A percentile compares a stretch with the other conserved stretches of the same genome.
These are phyloP conservation scores for Gasterosteus aculeatus DNA, from an alignment of 2,113 vertebrate genomes.

Conservation along the genomic window DNA sequence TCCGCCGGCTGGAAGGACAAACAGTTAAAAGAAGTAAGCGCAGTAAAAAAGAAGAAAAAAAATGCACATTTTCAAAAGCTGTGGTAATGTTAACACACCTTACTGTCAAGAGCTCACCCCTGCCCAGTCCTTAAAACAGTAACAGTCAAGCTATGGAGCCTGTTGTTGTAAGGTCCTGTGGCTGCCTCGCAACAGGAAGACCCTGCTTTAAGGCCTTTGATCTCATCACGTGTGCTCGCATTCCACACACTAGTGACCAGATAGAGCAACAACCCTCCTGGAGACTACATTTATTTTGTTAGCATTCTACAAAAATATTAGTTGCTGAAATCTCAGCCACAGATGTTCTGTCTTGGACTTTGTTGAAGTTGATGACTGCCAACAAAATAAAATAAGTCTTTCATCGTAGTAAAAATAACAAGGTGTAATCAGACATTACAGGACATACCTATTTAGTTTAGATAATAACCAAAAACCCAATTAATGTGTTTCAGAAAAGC, in stretches of 20 bases:
- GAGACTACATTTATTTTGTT: not conserved
- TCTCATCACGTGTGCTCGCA: slow-evolving; percentile 60
- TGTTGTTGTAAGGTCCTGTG: slow-evolving; percentile 18
- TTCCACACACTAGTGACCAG: slow-evolving; percentile 27
- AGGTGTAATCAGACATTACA: not conserved
- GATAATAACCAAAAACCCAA: not conserved
- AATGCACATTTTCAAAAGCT: slow-evolving; percentile 11
- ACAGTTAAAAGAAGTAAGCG: slow-evolving; percentile 35
- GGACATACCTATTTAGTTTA: not conserved
- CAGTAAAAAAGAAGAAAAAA: not conserved
- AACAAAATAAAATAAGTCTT: not conserved
- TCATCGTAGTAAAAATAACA: not conserved
- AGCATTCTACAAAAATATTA: not conserved
- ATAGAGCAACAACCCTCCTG: slow-evolving; percentile 1
- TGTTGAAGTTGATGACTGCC: not conserved
- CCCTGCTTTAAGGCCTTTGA: slow-evolving; percentile 56
- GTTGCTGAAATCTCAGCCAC: not conserved
- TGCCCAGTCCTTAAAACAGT: slow-evolving; percentile 25
- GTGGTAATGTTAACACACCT: not conserved
- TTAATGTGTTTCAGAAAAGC: not conserved
- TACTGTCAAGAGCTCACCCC: slow-evolving; percentile 49
- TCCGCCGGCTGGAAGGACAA: slow-evolving; percentile 34
- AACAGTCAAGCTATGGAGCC: slow-evolving; percentile 12
- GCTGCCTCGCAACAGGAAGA: slow-evolving; percentile 15
- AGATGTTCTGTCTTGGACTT: not conserved